Evolutionary conservation across 2,113 vertebrate genomes (phyloP), one percentile per base, ranked within the genome.

Genomic region (Nycticryphes semicollaris): DNA sequence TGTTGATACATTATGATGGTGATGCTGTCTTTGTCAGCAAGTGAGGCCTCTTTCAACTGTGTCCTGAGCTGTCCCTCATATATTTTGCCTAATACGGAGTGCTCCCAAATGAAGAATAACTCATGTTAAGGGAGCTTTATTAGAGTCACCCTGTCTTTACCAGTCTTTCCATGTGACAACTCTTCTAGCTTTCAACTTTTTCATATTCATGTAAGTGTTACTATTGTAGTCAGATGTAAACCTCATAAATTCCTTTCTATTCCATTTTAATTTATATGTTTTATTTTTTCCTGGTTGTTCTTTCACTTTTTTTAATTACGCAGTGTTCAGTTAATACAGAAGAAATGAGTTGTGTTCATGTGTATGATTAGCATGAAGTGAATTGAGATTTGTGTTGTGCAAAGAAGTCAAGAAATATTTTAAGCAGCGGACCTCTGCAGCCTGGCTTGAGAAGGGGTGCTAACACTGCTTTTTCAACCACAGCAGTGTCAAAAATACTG

Each of bases 151-250:
- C 12, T 41, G 45, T 24, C 43, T 90, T 47, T 85, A 69, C 24
- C 27, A 39, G 16, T 92, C 31, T 92, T 56, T 72, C 82, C 75
- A 17, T 23, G 27, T 66, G 69, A 31, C 80, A 97, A 95, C 68
- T 93, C 56, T 63, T 97, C 39, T 85, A 87, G 79, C 66, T 80
- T 89, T 96, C 83, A 86, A 43, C 60, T 39, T 97, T 56, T 92
- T 95, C 68, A 92, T 87, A 12, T 41, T 96, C 47, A 83, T 69
- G 21, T 87, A 93, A 35, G 20, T 91, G 75, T 48, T 93, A 50
- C 56, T 78, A 21, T 48, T 96, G 67, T 74, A 77, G 17, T 23
- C 80, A 89, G 91, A 90, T 2, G 11, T 96, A 56, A 94, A 94
- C 13, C 37, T 87, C 30, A 14, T 94, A 88, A 95, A 70, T 93